These are phyloP conservation scores for Acronicta psi DNA, from an alignment of 2,888 invertebrate species.

Conservation along the genomic window DNA sequence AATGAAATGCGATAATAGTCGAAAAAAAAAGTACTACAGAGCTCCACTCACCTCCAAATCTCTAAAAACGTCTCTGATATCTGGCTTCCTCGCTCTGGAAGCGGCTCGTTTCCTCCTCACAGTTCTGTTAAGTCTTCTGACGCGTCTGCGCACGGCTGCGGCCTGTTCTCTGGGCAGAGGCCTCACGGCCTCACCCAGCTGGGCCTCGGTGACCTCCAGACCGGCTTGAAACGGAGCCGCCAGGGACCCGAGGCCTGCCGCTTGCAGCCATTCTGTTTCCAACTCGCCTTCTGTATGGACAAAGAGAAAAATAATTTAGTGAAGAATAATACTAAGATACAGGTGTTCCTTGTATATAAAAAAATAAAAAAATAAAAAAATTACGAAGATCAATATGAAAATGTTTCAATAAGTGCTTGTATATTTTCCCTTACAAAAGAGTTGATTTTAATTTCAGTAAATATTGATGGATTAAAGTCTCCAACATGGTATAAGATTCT, in stretches of 20 bases:
- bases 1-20: neutral
- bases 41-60: constrained; percentile 92
- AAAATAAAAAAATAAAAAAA: too few relatives aligned
- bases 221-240: constrained; percentile 92
- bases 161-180: constrained; percentile 92
- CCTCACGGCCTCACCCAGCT: constrained; percentile 90
- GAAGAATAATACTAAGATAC: neutral
- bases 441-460: neutral
- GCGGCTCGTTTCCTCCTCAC: constrained; percentile 90
- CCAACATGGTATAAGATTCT: neutral
- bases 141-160: constrained; percentile 92
- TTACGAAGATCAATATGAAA: too few relatives aligned
- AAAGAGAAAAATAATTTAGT: constrained; percentile 52
- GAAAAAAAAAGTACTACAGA: neutral
- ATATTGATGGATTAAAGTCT: neutral
- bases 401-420: too few relatives aligned
- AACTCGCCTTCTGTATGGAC: constrained; percentile 91
- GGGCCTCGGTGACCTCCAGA: constrained; percentile 90
- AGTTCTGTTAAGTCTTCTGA: constrained; percentile 93
- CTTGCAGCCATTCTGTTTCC: constrained; percentile 93
- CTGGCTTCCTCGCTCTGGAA: constrained; percentile 91
- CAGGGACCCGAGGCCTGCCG: constrained; percentile 92
- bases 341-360: too few relatives aligned
- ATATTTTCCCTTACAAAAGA: too few relatives aligned
- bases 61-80: constrained; percentile 95